A percentile compares a stretch with the other conserved stretches of the same genome.
Conservation (phyloP, 1,140 invertebrate species). For the Eueides isabella region DNA sequence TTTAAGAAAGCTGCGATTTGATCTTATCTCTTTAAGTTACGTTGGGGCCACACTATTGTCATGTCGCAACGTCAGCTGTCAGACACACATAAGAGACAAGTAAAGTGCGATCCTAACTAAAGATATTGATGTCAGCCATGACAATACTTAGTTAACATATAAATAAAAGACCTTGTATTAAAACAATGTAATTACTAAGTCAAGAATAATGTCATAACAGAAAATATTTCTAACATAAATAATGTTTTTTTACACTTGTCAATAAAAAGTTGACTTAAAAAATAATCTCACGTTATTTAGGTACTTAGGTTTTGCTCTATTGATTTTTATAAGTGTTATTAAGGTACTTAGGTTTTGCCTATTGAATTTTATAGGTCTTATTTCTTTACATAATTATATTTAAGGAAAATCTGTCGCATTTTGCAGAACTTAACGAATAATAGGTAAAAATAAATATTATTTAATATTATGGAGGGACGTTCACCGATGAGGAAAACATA, state of each 20-base stretch:
- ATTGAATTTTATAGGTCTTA: too few relatives aligned
- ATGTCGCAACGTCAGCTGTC: constrained; percentile 37
- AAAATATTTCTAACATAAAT: neutral
- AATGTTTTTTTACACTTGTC: too few relatives aligned
- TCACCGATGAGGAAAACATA: constrained; percentile 27
- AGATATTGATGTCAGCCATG: constrained; percentile 30
- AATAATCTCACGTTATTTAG: neutral
- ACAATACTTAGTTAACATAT: constrained; percentile 22
- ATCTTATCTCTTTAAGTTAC: constrained; percentile 40
- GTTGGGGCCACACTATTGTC: constrained; percentile 36
- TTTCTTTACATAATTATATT: too few relatives aligned
- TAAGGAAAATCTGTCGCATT: neutral
- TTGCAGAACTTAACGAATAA: neutral
- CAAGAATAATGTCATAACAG: neutral
- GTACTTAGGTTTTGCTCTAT: too few relatives aligned
- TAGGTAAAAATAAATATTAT: neutral
- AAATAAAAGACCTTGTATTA: neutral
- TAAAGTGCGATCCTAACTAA: constrained; percentile 24
- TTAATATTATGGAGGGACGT: constrained; percentile 14
- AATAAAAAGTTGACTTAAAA: too few relatives aligned
- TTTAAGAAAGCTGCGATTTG: constrained; percentile 34
- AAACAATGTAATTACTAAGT: neutral
- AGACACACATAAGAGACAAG: constrained; percentile 18
- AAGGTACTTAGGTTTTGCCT: too few relatives aligned
- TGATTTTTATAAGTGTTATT: too few relatives aligned